These are phyloP conservation scores for Hippocampus barbouri DNA, from an alignment of 2,113 vertebrate species.

Conservation along the genomic window DNA sequence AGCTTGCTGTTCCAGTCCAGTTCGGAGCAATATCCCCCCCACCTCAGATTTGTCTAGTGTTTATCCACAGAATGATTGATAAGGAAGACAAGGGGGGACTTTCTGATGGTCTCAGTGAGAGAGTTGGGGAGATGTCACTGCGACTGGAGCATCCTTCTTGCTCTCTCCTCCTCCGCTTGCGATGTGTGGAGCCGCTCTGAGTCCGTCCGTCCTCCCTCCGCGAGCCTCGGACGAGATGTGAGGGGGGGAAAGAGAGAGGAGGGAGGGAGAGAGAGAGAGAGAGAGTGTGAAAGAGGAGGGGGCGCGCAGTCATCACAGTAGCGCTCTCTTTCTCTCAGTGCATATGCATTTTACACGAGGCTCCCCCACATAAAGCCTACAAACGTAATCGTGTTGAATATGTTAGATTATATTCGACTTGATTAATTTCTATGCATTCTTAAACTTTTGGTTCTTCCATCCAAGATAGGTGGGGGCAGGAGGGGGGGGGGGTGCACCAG, in stretches of 20 bases:
- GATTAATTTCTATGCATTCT: background rate
- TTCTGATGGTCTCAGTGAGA: slow-evolving; percentile 17
- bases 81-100: background rate
- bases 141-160: slow-evolving; percentile 43
- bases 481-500: slow-evolving; percentile 49
- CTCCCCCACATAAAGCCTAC: background rate
- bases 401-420: background rate
- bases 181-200: slow-evolving; percentile 22
- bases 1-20: slow-evolving; percentile 4
- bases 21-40: background rate
- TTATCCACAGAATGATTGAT: background rate
- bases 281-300: background rate
- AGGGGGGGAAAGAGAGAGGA: slow-evolving; percentile 24
- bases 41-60: background rate
- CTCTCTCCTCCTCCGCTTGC: slow-evolving; percentile 13
- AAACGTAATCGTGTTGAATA: background rate
- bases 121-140: slow-evolving; percentile 41
- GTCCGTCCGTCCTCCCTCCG: slow-evolving; percentile 63
- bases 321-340: background rate
- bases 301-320: background rate
- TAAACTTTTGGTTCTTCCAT: background rate
- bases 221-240: slow-evolving; percentile 54
- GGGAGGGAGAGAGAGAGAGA: slow-evolving; percentile 5
- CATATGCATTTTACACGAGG: background rate
- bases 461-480: background rate